These are phyloP conservation scores for Salvelinus fontinalis DNA, from an alignment of 2,113 vertebrate species.

Conservation along the genomic window DNA sequence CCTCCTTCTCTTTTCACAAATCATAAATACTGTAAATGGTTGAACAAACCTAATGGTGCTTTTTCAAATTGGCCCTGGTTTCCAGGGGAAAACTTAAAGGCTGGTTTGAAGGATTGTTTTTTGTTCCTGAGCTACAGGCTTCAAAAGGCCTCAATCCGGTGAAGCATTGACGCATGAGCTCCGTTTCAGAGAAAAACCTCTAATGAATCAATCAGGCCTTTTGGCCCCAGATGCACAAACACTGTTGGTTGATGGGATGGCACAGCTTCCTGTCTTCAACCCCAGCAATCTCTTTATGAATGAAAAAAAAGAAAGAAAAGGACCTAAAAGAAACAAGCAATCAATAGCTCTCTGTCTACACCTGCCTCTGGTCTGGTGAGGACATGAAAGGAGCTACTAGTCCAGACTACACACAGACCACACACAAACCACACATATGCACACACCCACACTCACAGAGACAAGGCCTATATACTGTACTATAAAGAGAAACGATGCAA, in stretches of 20 bases:
- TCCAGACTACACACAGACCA: neutral
- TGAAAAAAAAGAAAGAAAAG: constrained; percentile 8
- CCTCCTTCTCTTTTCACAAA: constrained; percentile 1
- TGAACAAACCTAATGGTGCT: neutral
- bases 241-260: constrained; percentile 19
- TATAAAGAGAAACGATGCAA: neutral
- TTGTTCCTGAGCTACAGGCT: constrained; percentile 15
- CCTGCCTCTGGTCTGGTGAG: constrained; percentile 24
- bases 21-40: neutral
- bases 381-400: constrained; percentile 31
- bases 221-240: constrained; percentile 22
- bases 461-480: too few species aligned
- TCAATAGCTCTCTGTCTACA: constrained; percentile 44
- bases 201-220: constrained; percentile 33
- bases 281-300: constrained; percentile 36
- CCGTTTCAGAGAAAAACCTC: constrained; percentile 9
- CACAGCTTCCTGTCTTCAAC: constrained; percentile 8
- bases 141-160: constrained; percentile 9
- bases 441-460: neutral
- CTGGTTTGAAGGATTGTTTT: neutral
- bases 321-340: constrained; percentile 10
- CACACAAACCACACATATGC: neutral
- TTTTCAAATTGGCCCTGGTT: neutral
- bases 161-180: constrained; percentile 18
- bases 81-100: neutral